These are phyloP conservation scores for Rotaria macrura DNA, from an alignment of 2,888 invertebrate species.

Conservation along the genomic window DNA sequence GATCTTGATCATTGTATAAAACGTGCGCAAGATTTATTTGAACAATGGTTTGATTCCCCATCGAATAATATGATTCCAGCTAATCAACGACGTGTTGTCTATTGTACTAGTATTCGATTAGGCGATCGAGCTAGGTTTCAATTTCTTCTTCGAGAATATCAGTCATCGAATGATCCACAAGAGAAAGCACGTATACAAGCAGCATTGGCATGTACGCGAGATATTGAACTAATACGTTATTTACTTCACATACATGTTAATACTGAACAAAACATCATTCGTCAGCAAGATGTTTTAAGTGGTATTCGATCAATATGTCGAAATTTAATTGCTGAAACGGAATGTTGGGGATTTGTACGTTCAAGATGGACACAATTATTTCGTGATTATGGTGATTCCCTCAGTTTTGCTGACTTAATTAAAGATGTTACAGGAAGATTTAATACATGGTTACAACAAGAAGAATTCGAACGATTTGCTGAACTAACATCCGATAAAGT, in stretches of 20 bases:
- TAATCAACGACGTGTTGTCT: conserved; percentile 27
- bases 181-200: conserved; percentile 21
- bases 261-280: neutral
- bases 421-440: conserved; percentile 10
- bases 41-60: neutral
- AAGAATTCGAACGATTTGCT: conserved; percentile 13
- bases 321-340: conserved; percentile 17
- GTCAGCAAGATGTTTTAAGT: conserved; percentile 31
- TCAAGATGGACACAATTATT: neutral
- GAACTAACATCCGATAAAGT: neutral
- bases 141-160: neutral
- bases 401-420: neutral
- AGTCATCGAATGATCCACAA: neutral
- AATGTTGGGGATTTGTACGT: conserved; percentile 30
- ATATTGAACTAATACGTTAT: conserved; percentile 22
- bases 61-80: conserved; percentile 12
- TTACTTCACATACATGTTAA: conserved; percentile 24
- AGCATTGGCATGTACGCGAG: conserved; percentile 22
- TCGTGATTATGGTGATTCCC: neutral
- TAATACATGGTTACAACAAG: conserved; percentile 3
- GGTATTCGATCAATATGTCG: conserved; percentile 6
- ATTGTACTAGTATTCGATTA: conserved; percentile 28
- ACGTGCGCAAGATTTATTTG: conserved; percentile 1
- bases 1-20: conserved; percentile 25
- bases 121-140: conserved; percentile 5